Conservation (phyloP, 2,888 invertebrate species). For the Limnephilus lunatus region DNA sequence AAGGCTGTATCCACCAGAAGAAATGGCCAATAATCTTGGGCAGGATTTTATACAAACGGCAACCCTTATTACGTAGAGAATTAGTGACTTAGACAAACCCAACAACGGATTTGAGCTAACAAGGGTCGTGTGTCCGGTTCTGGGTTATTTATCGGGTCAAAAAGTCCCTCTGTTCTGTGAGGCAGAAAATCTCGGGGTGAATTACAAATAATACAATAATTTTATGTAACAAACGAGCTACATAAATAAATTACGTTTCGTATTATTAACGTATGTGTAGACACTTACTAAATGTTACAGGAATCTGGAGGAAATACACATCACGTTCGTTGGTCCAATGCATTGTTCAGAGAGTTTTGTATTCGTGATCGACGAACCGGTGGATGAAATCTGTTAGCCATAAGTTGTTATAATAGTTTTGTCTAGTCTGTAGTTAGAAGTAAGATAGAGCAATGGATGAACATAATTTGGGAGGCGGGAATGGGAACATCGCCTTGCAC, state of each 20-base stretch:
- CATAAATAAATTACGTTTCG: background rate
- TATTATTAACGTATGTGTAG: background rate
- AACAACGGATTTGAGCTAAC: slow-evolving; percentile 9
- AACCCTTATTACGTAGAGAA: background rate
- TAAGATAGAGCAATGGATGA: too few relatives aligned
- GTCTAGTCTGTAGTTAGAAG: too few relatives aligned
- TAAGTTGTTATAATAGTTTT: too few relatives aligned
- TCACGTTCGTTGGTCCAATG: too few relatives aligned
- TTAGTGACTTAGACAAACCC: slow-evolving; percentile 25
- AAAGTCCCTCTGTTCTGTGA: background rate
- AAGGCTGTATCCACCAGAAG: background rate
- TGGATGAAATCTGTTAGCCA: too few relatives aligned
- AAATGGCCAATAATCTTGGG: background rate
- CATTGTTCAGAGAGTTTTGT: too few relatives aligned
- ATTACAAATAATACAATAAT: background rate
- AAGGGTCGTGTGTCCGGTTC: background rate
- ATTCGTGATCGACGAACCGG: too few relatives aligned
- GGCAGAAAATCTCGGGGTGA: background rate
- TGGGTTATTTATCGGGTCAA: background rate
- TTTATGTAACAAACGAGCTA: background rate
- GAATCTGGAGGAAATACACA: too few relatives aligned
- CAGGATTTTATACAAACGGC: background rate
- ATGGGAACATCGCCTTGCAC: too few relatives aligned
- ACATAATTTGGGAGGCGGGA: too few relatives aligned
- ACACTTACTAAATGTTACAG: background rate